phyloP scores from a whole-genome alignment of 2,113 vertebrate species.

The Aepyceros melampus region DNA sequence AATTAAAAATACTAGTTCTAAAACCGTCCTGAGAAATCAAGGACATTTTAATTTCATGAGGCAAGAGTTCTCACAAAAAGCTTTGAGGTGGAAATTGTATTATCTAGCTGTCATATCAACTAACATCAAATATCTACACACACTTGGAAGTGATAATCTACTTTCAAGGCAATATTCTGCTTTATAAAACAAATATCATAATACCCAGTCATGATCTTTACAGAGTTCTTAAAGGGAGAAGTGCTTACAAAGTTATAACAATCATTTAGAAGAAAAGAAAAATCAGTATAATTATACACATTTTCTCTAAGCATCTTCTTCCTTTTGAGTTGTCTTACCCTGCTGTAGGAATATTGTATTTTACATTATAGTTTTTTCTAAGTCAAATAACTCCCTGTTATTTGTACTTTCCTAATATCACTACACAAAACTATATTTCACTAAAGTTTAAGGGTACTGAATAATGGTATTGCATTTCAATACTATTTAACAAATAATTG shows the following conservation, averaged over 20 bases:
- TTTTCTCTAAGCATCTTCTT: neutral
- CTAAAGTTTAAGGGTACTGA: neutral
- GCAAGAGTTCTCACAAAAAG: neutral
- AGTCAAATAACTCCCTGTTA: neutral
- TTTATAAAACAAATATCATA: neutral
- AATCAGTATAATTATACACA: neutral
- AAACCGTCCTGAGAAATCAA: neutral
- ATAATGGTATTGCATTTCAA: neutral
- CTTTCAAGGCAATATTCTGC: neutral
- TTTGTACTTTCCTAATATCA: neutral
- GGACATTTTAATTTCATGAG: neutral
- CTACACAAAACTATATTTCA: neutral
- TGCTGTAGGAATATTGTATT: neutral
- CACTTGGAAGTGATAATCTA: neutral
- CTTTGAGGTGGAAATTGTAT: neutral
- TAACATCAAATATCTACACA: neutral
- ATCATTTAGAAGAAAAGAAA: neutral
- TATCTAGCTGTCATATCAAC: neutral
- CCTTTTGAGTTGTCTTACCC: neutral
- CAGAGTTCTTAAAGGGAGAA: neutral
- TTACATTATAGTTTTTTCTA: no score
- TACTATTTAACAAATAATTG: neutral
- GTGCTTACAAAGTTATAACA: neutral
- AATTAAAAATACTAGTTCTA: conserved; percentile 36
- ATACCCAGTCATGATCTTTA: neutral